Percentiles rank a stretch among this genome's conserved stretches.
These are phyloP conservation scores for Burhinus bistriatus DNA, from an alignment of 2,113 vertebrate genomes.

Conservation along the genomic window DNA sequence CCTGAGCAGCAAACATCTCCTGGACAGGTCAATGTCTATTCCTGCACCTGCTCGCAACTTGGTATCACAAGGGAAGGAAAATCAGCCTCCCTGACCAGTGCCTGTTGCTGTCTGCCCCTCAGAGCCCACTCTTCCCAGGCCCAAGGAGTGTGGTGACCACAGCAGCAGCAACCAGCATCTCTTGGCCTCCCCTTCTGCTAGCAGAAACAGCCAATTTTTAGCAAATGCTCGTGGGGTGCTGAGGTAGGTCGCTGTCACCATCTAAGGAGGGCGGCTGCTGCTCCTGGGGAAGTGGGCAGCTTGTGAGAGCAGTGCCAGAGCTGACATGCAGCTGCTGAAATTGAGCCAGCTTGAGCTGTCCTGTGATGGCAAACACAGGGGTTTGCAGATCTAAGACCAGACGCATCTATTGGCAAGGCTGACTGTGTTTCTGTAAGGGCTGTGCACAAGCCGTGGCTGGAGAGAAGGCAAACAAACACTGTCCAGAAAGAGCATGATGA, in stretches of 20 bases:
- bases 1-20: background rate
- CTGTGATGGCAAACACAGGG: background rate
- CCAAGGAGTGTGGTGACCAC: too few relatives aligned
- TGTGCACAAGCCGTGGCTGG: background rate
- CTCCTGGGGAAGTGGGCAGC: background rate
- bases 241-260: background rate
- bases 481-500: background rate
- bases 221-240: background rate
- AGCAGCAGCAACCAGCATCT: background rate
- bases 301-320: rapidly evolving
- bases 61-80: background rate
- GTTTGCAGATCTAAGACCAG: background rate
- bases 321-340: background rate
- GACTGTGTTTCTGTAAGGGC: background rate
- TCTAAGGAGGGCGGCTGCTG: background rate
- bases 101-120: background rate
- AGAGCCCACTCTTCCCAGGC: too few relatives aligned
- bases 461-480: background rate
- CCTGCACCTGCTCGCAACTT: background rate
- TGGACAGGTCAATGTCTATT: background rate
- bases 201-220: background rate
- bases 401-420: background rate
- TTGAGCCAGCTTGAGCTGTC: background rate
- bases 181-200: background rate
- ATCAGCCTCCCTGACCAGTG: background rate